Conservation (phyloP, 2,888 invertebrate genomes). For the Magallana nippona region DNA sequence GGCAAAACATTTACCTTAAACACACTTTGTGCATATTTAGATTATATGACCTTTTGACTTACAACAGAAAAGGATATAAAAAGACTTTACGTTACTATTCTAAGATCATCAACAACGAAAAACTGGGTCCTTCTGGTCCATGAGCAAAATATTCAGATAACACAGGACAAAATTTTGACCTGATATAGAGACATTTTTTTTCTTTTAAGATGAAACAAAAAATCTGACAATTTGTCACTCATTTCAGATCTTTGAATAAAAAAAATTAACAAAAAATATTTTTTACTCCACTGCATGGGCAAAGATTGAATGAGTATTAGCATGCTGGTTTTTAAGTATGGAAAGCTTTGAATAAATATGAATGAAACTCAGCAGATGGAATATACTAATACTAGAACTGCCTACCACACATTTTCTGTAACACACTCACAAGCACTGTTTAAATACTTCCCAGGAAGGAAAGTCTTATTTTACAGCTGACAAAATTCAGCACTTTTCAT, state of each 20-base stretch:
- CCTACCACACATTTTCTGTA: neutral
- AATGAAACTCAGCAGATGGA: conserved; percentile 19
- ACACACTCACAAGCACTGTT: neutral
- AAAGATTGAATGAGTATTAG: conserved; percentile 22
- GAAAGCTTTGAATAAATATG: conserved; percentile 10
- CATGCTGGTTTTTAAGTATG: conserved; percentile 26
- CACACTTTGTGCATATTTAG: too few relatives aligned
- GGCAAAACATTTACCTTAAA: too few relatives aligned
- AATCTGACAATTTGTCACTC: neutral
- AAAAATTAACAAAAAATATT: neutral
- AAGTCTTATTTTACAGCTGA: conserved; percentile 10
- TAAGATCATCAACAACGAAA: too few relatives aligned
- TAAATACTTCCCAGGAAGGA: neutral
- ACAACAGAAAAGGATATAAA: too few relatives aligned
- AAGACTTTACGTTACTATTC: too few relatives aligned
- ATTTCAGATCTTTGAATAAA: neutral
- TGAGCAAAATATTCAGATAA: too few relatives aligned
- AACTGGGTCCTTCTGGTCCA: too few relatives aligned
- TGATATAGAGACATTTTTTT: too few relatives aligned
- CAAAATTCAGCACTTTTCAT: neutral
- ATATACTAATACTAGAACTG: conserved; percentile 14
- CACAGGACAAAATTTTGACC: too few relatives aligned
- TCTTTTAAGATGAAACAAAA: too few relatives aligned
- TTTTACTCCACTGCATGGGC: neutral
- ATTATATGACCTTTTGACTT: too few relatives aligned